Conservation (phyloP, 2,888 invertebrate genomes). For the Nomada flava region DNA sequence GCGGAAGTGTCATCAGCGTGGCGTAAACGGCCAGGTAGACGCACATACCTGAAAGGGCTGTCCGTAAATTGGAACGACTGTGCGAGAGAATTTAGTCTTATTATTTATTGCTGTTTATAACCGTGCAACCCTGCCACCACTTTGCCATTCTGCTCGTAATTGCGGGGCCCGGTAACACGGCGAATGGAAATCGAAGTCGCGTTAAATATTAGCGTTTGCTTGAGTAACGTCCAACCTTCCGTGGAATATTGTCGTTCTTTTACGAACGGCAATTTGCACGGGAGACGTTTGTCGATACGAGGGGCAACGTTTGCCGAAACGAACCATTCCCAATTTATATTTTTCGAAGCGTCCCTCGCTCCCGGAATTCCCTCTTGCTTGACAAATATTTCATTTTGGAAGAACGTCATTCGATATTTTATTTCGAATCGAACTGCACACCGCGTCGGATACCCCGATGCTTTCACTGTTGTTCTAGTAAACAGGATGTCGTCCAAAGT, state of each 20-base stretch:
- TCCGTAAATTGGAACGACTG: slow-evolving; percentile 24
- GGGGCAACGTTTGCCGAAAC: not conserved
- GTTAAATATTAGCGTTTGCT: too few relatives aligned
- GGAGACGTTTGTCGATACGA: too few relatives aligned
- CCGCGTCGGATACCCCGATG: slow-evolving; percentile 25
- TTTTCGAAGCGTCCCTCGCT: not conserved
- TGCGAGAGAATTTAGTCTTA: not conserved
- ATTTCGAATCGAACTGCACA: not conserved
- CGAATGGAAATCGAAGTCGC: not conserved
- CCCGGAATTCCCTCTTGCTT: not conserved
- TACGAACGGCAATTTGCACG: not conserved
- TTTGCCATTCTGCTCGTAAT: too few relatives aligned
- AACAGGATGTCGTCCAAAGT: slow-evolving; percentile 21
- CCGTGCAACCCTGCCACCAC: not conserved
- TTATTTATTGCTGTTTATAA: slow-evolving; percentile 15
- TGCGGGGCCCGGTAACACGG: not conserved
- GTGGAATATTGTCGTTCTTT: too few relatives aligned
- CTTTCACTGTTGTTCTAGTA: slow-evolving; percentile 7
- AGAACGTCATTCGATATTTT: slow-evolving; percentile 43
- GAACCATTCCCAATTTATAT: not conserved
- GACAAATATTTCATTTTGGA: slow-evolving; percentile 33
- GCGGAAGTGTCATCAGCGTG: not conserved
- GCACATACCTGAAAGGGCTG: slow-evolving; percentile 8
- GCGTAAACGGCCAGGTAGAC: slow-evolving; percentile 22
- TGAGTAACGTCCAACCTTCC: too few relatives aligned